Evolutionary conservation across 1,140 invertebrate genomes (phyloP).

Genomic region (Aphaenogaster floridana): DNA sequence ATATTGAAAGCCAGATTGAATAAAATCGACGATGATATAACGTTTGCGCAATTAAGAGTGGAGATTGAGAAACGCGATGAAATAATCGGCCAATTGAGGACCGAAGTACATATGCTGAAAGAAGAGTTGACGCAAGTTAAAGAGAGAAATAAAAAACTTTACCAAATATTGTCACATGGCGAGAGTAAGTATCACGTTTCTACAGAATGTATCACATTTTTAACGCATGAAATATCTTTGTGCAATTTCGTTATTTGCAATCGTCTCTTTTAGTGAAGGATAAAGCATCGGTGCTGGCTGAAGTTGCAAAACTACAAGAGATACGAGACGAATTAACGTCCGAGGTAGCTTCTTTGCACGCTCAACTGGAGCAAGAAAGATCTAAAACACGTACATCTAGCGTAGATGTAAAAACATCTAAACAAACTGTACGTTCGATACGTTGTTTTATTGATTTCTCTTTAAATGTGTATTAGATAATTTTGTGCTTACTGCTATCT

Average conservation of each 20-base stretch:
- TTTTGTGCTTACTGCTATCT: background rate
- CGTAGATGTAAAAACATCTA: constrained; percentile 87
- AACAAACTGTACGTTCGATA: constrained; percentile 80
- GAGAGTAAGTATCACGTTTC: constrained; percentile 89
- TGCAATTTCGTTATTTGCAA: background rate
- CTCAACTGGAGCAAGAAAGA: constrained; percentile 93
- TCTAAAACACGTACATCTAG: constrained; percentile 90
- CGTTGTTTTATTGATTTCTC: background rate
- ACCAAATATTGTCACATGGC: constrained; percentile 91
- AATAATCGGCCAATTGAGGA: constrained; percentile 88
- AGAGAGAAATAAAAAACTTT: constrained; percentile 92
- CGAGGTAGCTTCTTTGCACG: constrained; percentile 90
- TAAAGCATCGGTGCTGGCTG: constrained; percentile 92
- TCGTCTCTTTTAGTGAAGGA: constrained; percentile 89
- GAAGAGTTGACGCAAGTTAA: constrained; percentile 92
- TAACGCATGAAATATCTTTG: background rate
- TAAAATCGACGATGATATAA: constrained; percentile 87
- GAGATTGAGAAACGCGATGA: constrained; percentile 90
- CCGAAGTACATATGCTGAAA: constrained; percentile 89
- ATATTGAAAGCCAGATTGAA: constrained; percentile 86
- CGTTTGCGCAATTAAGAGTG: constrained; percentile 88
- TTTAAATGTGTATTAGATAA: background rate
- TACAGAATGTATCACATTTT: background rate
- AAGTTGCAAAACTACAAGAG: constrained; percentile 90
- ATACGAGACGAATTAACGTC: constrained; percentile 92